Evolutionary conservation across 2,113 vertebrate species (phyloP), one percentile per base, ranked within the genome.

Genomic region (Amphilophus citrinellus): DNA sequence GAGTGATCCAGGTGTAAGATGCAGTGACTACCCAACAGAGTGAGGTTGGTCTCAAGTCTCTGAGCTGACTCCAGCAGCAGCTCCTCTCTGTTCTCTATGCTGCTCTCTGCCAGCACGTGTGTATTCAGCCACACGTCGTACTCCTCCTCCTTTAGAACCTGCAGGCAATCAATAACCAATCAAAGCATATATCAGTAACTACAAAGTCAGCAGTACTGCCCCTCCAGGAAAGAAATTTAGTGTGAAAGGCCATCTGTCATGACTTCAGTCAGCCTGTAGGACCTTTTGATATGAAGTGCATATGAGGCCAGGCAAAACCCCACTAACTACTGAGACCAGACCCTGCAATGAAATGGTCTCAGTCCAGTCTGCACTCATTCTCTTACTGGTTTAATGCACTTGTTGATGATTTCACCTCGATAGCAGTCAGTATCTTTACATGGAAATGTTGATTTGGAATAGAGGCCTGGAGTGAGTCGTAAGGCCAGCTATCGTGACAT

Each of bases 21-120:
- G 42, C 24, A 73, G 27, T 3, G 68, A 94, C 50, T 96, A 99
- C 98, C 98, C 3, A 99, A 94, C 78, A 99, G 94, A 1, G 96
- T 98, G 62, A 99, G 95, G 80, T 97, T 83, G 0, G 93, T 97
- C 94, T 99, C 98, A 88, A 99, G 94, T 58, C 90, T 96, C 87
- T 94, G 83, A 2, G 97, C 96, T 14, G 98, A 98, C 60, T 97
- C 96, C 62, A 97, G 91, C 61, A 99, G 92, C 50, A 98, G 91
- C 84, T 97, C 96, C 73, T 99, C 98, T 81, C 97, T 93, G 79
- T 96, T 96, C 89, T 98, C 98, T 59, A 99, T 99, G 93, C 96
- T 98, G 88, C 97, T 97, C 94, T 99, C 98, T 4, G 98, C 98
- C 91, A 96, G 84, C 91, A 95, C 93, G 37, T 96, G 97, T 18